Base-by-base conservation (phyloP, 2,888 invertebrate species). In the Stenoptilia bipunctidactyla region DNA sequence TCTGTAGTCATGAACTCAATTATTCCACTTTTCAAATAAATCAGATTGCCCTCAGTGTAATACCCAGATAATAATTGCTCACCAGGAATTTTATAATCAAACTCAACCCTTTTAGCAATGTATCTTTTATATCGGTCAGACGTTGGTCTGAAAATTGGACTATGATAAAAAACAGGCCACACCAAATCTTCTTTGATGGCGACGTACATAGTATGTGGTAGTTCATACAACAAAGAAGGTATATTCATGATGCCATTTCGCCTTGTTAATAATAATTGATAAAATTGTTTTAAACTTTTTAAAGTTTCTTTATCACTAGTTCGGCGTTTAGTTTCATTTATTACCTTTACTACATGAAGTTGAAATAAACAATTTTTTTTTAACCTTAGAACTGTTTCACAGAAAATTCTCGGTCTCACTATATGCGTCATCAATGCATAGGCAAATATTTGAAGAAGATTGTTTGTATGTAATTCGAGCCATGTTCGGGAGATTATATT, bases 91-190 rank as follows among this genome's bases (percentile, higher is more conserved):
- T 38, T 43, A 10, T 13, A 33, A 14, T 37, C 33, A 6, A 38
- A n/a, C 3, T 25, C n/a, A 4, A 43, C 15, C 2, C 15, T 8
- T 2, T 36, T 4, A 15, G 36, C 15, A 6, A 43, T 25, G 36
- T 38, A 43, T 6, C 40, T 15, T 15, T 43, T 40, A 30, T 25
- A 43, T 2, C 30, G 13, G n/a, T 2, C 2, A 12, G 37, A 37
- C 8, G 40, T 38, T 4, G 39, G 20, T 27, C 43, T 38, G 12
- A 44, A 39, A 9, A 36, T 37, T 4, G 43, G 43, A 14, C 43
- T 44, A 14, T 44, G 43, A 13, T 44, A 39, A 13, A 41, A 44
- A 15, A 44, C 15, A 2, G 39, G 15, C 43, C 43, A 44, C 12
- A 15, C 20, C 6, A 44, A 14, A n/a, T 44, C 43, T 27, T 34